Base-by-base conservation (phyloP, 2,797 vertebrate genomes). In the Helicolenus hilgendorfi region DNA sequence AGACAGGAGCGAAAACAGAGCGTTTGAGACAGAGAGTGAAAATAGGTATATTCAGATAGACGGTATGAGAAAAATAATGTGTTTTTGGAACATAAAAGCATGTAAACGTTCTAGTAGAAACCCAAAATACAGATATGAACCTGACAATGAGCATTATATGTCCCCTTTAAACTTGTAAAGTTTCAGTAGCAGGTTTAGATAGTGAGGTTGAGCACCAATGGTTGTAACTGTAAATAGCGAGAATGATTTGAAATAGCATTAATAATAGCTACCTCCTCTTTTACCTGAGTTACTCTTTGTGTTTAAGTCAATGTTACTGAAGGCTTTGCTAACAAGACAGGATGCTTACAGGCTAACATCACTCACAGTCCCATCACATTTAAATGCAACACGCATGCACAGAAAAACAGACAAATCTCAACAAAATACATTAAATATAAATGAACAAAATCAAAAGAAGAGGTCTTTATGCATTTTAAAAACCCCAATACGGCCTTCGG, bases 191-290 rank as follows among this genome's bases (percentile, higher is more conserved):
- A 59, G 20, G 56, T 76, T 71, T 26, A 72, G 63, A 62, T 5
- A 3, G 3, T 70, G 41, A 18, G 11, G 3, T 20, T 35, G 7
- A 78, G 62, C 18, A 59, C 35, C 1, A 26, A 29, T 13, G 59
- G 27, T 36, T 70, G 29, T 10, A 45, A 72, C 27, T 72, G 18
- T n/a, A 5, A 72, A 36, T 62, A 49, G 15, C 14, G 67, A 62
- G 31, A 67, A 15, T 49, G 13, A 60, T 72, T 77, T 15, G 11
- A 45, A 65, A 64, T 64, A 33, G 72, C 11, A 77, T 72, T 55
- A 33, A 20, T 77, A 77, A 77, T 20, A 81, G 60, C 89, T 92
- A 87, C 89, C 88, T 92, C 84, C 77, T 72, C 9, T 70, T 82
- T 76, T 55, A 77, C 24, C 53, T 35, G 27, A 72, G 59, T 83